These are phyloP conservation scores for Ciconia stormi DNA, from an alignment of 2,113 vertebrate species.

Conservation along the genomic window DNA sequence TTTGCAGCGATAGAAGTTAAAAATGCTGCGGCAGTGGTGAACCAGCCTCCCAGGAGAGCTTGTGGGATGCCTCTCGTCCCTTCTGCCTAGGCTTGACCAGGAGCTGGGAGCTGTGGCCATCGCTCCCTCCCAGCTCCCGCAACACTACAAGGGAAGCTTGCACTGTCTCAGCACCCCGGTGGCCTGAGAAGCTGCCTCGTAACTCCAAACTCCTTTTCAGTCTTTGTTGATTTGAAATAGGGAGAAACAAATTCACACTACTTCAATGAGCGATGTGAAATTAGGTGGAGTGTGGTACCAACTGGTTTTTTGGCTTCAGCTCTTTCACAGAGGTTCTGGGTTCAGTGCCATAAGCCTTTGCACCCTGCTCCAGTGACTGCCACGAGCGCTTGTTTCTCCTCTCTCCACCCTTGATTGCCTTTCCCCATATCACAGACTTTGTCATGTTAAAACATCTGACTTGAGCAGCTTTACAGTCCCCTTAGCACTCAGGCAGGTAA, in stretches of 20 bases:
- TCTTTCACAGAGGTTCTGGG: background rate
- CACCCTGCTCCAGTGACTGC: background rate
- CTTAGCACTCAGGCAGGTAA: background rate
- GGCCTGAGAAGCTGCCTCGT: background rate
- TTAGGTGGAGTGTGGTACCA: background rate
- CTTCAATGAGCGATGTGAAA: background rate
- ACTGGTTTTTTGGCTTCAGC: background rate
- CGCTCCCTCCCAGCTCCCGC: accelerated
- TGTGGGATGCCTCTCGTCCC: background rate
- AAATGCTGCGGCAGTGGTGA: background rate
- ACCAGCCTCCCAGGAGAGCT: background rate
- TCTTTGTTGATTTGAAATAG: background rate
- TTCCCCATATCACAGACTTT: background rate
- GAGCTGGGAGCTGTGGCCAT: accelerated
- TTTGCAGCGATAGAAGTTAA: background rate
- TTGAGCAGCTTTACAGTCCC: background rate
- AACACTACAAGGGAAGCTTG: background rate
- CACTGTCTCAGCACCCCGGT: accelerated
- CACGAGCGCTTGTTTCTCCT: background rate
- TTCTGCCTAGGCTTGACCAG: background rate
- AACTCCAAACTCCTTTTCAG: background rate
- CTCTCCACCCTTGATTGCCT: background rate
- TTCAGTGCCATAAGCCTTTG: background rate
- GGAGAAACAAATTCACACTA: accelerated
- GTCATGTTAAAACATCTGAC: background rate